phyloP scores from a whole-genome alignment of 2,797 vertebrate species.

The Rhodeus uyekii region DNA sequence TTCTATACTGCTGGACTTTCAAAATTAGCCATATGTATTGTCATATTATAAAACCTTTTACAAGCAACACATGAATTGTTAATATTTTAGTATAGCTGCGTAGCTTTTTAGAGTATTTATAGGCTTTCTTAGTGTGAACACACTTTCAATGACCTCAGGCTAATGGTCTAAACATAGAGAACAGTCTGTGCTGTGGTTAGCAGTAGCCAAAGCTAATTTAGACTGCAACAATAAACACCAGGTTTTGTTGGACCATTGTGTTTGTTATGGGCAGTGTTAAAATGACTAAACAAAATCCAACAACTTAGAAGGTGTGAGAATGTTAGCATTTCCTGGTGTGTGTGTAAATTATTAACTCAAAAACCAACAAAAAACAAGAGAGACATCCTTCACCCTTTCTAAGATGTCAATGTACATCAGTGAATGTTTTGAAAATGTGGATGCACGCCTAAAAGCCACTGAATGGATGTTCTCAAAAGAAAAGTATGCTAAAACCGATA shows the following conservation, averaged over 20 bases:
- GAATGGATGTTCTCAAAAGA: neutral
- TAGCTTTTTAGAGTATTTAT: neutral
- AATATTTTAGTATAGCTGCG: neutral
- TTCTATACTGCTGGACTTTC: neutral
- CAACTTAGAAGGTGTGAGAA: neutral
- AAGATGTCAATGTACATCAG: neutral
- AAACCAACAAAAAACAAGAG: neutral
- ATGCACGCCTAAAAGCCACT: neutral
- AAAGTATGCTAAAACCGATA: neutral
- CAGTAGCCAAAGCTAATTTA: neutral
- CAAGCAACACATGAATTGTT: neutral
- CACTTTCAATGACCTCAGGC: neutral
- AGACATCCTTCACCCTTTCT: neutral
- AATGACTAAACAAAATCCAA: neutral
- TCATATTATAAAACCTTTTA: neutral
- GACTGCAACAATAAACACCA: neutral
- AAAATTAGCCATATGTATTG: neutral
- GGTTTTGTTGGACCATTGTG: neutral
- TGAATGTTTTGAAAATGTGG: neutral
- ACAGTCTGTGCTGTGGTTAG: conserved; percentile 7
- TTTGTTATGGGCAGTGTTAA: neutral
- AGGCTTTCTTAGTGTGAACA: neutral
- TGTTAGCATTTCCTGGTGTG: neutral
- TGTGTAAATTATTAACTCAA: neutral
- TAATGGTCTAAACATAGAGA: neutral